Conservation (phyloP, 2,888 invertebrate genomes). For the Elegia similella region DNA sequence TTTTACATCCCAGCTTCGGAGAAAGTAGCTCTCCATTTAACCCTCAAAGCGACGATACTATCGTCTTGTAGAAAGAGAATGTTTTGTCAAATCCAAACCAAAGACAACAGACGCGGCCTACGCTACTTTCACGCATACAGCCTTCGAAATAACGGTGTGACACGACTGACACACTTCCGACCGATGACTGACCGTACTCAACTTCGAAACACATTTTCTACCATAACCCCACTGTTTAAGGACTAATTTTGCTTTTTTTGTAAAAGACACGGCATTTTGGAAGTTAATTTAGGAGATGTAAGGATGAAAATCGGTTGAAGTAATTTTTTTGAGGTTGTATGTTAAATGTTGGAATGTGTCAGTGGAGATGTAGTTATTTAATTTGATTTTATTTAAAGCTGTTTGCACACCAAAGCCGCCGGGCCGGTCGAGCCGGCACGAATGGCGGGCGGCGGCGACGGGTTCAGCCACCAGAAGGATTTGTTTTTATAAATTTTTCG, state of each 20-base stretch:
- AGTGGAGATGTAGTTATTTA: background rate
- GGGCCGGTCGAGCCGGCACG: too few relatives aligned
- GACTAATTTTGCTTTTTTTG: background rate
- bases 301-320: background rate
- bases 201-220: conserved; percentile 5
- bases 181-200: conserved; percentile 12
- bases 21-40: background rate
- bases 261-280: conserved; percentile 25
- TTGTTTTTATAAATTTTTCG: too few relatives aligned
- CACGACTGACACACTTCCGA: conserved; percentile 8
- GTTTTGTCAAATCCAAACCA: conserved; percentile 5
- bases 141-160: conserved; percentile 8
- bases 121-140: conserved; percentile 12
- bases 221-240: background rate
- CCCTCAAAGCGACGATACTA: background rate
- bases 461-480: too few relatives aligned
- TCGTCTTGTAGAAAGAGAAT: conserved; percentile 5
- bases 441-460: too few relatives aligned
- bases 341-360: conserved; percentile 1
- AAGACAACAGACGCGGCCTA: conserved; percentile 9
- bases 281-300: background rate
- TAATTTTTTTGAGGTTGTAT: conserved; percentile 6
- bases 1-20: too few relatives aligned
- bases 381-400: background rate
- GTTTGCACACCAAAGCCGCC: too few relatives aligned